phyloP scores from a whole-genome alignment of 2,888 invertebrate species.

The Dichetophora obliterata region DNA sequence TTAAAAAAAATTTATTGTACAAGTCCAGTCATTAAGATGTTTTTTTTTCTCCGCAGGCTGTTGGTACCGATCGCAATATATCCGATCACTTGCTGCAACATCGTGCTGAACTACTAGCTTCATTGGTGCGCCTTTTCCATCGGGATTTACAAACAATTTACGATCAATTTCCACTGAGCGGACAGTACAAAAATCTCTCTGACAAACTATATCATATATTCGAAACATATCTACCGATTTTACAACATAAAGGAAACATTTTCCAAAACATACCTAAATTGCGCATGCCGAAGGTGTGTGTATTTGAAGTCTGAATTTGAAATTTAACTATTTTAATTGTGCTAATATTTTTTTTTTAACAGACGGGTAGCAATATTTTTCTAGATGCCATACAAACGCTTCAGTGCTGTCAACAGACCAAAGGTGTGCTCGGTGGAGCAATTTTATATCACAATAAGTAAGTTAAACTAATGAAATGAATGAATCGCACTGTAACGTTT shows the following conservation, averaged over 20 bases:
- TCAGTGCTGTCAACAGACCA: slow-evolving; percentile 84
- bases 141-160: slow-evolving; percentile 83
- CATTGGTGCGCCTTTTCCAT: slow-evolving; percentile 86
- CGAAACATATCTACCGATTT: slow-evolving; percentile 89
- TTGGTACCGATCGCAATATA: slow-evolving; percentile 88
- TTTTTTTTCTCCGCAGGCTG: too few relatives aligned
- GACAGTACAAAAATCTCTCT: slow-evolving; percentile 72
- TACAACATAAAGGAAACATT: slow-evolving; percentile 85
- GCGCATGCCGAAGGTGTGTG: slow-evolving; percentile 81
- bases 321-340: too few relatives aligned
- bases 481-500: background rate
- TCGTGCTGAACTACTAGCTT: slow-evolving; percentile 82
- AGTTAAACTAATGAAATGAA: slow-evolving; percentile 54
- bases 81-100: slow-evolving; percentile 85
- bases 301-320: too few relatives aligned
- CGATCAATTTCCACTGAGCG: slow-evolving; percentile 71
- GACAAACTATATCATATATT: slow-evolving; percentile 88
- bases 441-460: slow-evolving; percentile 92
- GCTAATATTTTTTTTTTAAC: slow-evolving; percentile 45
- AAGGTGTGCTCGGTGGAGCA: slow-evolving; percentile 86
- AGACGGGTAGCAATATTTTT: slow-evolving; percentile 90
- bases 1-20: too few relatives aligned
- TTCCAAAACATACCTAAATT: slow-evolving; percentile 87
- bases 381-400: slow-evolving; percentile 89
- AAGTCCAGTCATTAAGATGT: too few relatives aligned